These are phyloP conservation scores for Catostomus latipinnis DNA, from an alignment of 2,797 vertebrate species.

Conservation along the genomic window DNA sequence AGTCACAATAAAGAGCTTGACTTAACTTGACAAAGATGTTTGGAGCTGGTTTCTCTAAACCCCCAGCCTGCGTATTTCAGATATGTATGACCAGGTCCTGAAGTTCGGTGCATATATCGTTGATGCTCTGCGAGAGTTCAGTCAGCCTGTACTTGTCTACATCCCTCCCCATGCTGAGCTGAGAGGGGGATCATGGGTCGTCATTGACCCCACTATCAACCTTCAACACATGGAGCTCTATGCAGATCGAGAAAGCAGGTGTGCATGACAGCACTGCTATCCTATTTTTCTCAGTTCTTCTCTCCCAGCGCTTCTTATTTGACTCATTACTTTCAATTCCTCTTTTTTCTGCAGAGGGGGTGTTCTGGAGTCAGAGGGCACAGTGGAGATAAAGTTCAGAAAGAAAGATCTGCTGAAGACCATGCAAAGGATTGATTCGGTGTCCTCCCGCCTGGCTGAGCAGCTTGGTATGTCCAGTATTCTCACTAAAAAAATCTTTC, in stretches of 20 bases:
- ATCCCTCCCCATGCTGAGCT: constrained; percentile 91
- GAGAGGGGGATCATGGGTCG: constrained; percentile 97
- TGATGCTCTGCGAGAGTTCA: constrained; percentile 85
- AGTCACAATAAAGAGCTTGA: too few relatives aligned
- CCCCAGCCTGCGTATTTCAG: constrained; percentile 66
- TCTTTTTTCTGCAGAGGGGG: constrained; percentile 78
- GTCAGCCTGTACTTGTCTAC: constrained; percentile 91
- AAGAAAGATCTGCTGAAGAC: constrained; percentile 91
- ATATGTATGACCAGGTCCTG: constrained; percentile 96
- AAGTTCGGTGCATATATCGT: constrained; percentile 96
- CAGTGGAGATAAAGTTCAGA: constrained; percentile 94
- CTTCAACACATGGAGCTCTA: constrained; percentile 92
- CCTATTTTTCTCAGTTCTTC: background rate
- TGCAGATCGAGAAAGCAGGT: constrained; percentile 95
- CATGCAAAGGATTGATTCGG: constrained; percentile 85
- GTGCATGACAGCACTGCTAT: background rate
- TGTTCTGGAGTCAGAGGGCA: constrained; percentile 92
- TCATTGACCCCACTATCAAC: constrained; percentile 94
- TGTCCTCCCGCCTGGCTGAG: constrained; percentile 78
- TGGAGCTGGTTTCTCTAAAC: background rate
- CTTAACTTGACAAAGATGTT: too few relatives aligned
- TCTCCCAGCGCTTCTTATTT: background rate
- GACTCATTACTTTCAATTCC: background rate
- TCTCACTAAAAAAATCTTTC: background rate
- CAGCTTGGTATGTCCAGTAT: constrained; percentile 82